Conservation (phyloP, 1,140 invertebrate species). For the Drosophila saltans region DNA sequence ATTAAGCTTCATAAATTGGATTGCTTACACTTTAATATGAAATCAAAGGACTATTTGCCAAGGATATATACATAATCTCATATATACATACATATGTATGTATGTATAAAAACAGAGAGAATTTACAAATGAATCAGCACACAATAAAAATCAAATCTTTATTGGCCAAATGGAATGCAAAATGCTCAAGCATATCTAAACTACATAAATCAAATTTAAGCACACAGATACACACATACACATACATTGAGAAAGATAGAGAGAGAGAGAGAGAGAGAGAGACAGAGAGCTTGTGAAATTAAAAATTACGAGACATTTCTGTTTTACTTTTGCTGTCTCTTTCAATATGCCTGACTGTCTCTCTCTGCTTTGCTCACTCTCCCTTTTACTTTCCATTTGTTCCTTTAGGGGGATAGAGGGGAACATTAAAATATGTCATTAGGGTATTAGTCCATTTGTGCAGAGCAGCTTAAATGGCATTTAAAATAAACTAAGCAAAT, state of each 20-base stretch:
- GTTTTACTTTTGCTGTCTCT: constrained; percentile 5
- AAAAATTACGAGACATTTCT: constrained; percentile 74
- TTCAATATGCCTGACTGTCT: constrained; percentile 26
- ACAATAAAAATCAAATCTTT: constrained; percentile 50
- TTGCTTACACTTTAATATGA: background rate
- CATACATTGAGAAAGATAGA: background rate
- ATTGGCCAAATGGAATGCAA: constrained; percentile 36
- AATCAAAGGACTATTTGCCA: background rate
- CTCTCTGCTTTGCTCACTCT: no score
- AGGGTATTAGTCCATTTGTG: constrained; percentile 56
- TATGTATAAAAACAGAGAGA: background rate
- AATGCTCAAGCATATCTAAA: constrained; percentile 64
- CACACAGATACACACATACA: constrained; percentile 5
- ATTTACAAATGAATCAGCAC: constrained; percentile 5
- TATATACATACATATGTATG: no score
- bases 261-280: constrained; percentile 1
- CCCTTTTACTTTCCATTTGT: no score
- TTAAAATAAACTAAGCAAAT: constrained; percentile 77
- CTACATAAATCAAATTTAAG: constrained; percentile 69
- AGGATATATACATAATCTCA: background rate
- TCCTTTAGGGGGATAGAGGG: background rate
- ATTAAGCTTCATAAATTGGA: background rate
- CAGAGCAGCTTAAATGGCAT: constrained; percentile 70
- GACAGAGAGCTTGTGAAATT: constrained; percentile 50
- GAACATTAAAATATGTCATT: constrained; percentile 78